phyloP scores from a whole-genome alignment of 2,888 invertebrate genomes.

The Teleogryllus oceanicus region DNA sequence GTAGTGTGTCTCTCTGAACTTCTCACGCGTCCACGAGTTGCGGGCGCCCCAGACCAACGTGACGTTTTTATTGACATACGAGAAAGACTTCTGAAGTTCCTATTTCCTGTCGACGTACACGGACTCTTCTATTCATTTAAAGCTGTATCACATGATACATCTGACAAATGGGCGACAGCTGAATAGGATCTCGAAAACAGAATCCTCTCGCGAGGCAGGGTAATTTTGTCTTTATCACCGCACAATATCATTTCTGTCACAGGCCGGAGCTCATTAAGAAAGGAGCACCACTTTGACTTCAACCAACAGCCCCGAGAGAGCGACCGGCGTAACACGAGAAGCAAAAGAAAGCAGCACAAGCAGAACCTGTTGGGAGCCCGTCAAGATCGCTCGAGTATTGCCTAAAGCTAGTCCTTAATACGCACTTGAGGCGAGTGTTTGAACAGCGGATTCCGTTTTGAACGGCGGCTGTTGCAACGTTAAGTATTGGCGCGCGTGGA shows the following conservation, averaged over 20 bases:
- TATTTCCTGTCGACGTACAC: neutral
- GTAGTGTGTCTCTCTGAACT: too few relatives aligned
- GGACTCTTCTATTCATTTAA: neutral
- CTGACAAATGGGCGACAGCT: conserved; percentile 6
- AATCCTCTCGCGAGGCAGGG: neutral
- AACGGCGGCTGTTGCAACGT: neutral
- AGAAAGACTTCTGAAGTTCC: neutral
- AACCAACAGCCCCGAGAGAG: neutral
- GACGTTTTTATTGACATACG: neutral
- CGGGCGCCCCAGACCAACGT: too few relatives aligned
- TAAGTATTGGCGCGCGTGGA: neutral
- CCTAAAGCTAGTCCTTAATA: conserved; percentile 1
- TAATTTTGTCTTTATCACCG: conserved; percentile 2
- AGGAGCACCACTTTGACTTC: neutral
- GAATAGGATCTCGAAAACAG: neutral
- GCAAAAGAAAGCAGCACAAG: neutral
- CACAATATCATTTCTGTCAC: conserved; percentile 18
- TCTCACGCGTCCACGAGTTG: too few relatives aligned
- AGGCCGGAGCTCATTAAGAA: neutral
- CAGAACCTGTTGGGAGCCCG: neutral
- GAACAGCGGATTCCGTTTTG: neutral
- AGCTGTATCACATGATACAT: neutral
- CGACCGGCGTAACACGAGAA: neutral
- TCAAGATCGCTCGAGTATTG: neutral
- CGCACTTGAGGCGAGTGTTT: neutral